A percentile compares a stretch with the other conserved stretches of the same genome.
These are phyloP conservation scores for Cinclus cinclus DNA, from an alignment of 2,113 vertebrate species.

Conservation along the genomic window DNA sequence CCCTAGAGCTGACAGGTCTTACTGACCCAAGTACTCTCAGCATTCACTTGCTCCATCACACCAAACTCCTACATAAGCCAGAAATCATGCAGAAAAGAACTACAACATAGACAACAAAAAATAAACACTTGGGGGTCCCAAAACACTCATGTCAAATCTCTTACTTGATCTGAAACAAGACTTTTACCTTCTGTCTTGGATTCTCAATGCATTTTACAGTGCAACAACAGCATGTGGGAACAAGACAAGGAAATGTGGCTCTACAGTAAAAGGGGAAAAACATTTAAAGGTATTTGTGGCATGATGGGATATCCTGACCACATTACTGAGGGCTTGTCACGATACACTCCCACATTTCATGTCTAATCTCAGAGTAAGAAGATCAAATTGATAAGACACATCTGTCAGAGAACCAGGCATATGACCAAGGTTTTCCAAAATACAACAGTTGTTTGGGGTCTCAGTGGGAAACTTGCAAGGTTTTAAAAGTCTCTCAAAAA, in stretches of 20 bases:
- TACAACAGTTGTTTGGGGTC: neutral
- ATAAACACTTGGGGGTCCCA: neutral
- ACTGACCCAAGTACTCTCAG: neutral
- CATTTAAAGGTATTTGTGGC: neutral
- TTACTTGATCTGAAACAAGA: neutral
- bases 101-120: neutral
- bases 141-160: rapidly evolving
- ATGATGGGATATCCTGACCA: neutral
- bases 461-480: neutral
- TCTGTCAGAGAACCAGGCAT: neutral
- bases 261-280: neutral
- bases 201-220: neutral
- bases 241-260: neutral
- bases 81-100: neutral
- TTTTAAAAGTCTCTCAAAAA: neutral
- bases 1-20: neutral
- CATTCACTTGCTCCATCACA: neutral
- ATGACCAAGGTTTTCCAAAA: neutral
- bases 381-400: neutral
- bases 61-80: neutral
- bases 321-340: neutral
- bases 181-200: neutral
- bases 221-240: neutral
- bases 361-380: neutral
- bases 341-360: neutral